Percentiles rank a stretch among this genome's conserved stretches.
phyloP scores from a whole-genome alignment of 2,797 vertebrate genomes.

The Clamator glandarius region DNA sequence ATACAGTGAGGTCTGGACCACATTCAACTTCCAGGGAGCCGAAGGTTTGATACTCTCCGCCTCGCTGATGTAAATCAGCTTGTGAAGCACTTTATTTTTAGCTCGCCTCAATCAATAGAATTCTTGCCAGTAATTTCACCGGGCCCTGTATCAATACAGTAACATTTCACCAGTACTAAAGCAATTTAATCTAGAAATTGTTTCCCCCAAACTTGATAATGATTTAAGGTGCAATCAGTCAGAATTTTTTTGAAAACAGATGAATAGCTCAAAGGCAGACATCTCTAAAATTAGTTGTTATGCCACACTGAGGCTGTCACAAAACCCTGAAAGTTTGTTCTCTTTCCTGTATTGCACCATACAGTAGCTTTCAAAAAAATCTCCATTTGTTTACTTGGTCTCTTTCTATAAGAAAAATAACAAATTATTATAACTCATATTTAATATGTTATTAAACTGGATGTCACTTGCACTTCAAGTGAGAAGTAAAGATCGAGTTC shows the following conservation, averaged over 20 bases:
- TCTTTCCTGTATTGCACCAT: constrained; percentile 6
- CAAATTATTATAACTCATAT: background rate
- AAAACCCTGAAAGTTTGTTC: constrained; percentile 31
- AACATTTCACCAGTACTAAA: background rate
- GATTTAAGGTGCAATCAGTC: background rate
- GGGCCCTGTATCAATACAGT: background rate
- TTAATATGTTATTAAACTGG: background rate
- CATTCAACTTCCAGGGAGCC: background rate
- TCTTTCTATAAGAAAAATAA: background rate
- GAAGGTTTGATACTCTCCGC: background rate
- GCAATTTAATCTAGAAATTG: constrained; percentile 11
- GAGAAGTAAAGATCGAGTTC: background rate
- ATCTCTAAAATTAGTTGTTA: constrained; percentile 63
- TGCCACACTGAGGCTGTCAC: constrained; percentile 33
- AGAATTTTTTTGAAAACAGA: background rate
- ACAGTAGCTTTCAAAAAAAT: background rate
- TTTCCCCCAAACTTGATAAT: background rate
- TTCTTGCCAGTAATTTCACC: background rate
- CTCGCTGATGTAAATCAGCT: background rate
- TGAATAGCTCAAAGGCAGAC: constrained; percentile 62
- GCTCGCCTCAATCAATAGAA: background rate
- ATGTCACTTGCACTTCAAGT: constrained; percentile 25
- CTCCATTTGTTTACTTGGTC: background rate
- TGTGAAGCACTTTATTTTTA: background rate
- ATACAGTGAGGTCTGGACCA: background rate